Evolutionary conservation across 2,888 invertebrate genomes (phyloP).

Genomic region (Oxytorus armatus): DNA sequence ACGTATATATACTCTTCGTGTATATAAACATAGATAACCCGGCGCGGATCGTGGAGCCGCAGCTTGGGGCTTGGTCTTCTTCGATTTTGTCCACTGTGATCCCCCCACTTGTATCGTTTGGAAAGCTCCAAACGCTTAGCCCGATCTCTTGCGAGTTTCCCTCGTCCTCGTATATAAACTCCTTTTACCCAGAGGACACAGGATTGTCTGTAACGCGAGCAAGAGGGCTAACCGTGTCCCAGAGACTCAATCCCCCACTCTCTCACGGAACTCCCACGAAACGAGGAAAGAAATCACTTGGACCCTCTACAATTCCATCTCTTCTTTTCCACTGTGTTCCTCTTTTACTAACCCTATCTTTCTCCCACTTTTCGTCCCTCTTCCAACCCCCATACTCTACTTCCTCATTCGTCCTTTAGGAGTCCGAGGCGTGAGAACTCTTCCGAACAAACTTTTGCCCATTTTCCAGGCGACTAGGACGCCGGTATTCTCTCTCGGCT

Average conservation of each 20-base stretch:
- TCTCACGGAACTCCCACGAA: conserved; percentile 54
- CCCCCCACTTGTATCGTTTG: conserved; percentile 62
- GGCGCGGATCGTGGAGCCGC: conserved; percentile 13
- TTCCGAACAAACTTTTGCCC: conserved; percentile 74
- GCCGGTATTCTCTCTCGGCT: conserved; percentile 70
- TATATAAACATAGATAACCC: conserved; percentile 2
- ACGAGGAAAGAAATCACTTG: conserved; percentile 66
- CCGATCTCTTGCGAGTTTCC: conserved; percentile 35
- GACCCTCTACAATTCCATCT: conserved; percentile 46
- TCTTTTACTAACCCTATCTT: conserved; percentile 26
- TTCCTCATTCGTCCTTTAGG: conserved; percentile 73
- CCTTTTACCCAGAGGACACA: neutral
- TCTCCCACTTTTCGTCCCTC: conserved; percentile 7
- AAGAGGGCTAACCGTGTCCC: conserved; percentile 16
- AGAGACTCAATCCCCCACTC: conserved; percentile 11
- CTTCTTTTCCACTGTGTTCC: conserved; percentile 12
- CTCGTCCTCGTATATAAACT: conserved; percentile 11
- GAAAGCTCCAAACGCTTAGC: conserved; percentile 57
- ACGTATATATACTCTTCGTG: conserved; percentile 5
- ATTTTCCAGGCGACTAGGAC: conserved; percentile 66
- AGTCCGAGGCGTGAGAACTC: conserved; percentile 76
- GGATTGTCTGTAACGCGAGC: conserved; percentile 19
- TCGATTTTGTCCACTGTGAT: conserved; percentile 64
- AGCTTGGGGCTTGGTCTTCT: conserved; percentile 33
- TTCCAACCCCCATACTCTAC: conserved; percentile 43